Conservation (phyloP, 2,113 vertebrate genomes). For the Calcarius ornatus region DNA sequence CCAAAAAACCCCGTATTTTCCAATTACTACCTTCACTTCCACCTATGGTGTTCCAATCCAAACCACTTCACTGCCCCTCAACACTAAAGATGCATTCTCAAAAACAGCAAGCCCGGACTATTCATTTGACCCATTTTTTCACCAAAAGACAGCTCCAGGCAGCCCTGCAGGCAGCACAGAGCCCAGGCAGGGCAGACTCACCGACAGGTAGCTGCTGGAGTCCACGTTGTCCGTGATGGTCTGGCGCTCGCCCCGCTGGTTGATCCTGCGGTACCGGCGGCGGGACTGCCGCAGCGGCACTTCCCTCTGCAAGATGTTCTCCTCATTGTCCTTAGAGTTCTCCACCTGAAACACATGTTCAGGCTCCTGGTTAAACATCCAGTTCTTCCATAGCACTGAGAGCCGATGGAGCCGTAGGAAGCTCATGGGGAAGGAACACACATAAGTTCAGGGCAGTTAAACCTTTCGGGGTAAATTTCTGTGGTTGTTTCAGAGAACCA, state of each 20-base stretch:
- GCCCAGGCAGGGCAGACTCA: slow-evolving; percentile 61
- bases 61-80: background rate
- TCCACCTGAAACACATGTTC: slow-evolving; percentile 92
- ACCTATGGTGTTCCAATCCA: background rate
- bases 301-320: slow-evolving; percentile 82
- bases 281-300: slow-evolving; percentile 82
- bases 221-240: slow-evolving; percentile 88
- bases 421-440: slow-evolving; percentile 75
- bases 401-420: slow-evolving; percentile 80
- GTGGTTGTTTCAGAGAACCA: background rate
- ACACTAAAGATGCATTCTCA: accelerated
- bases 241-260: slow-evolving; percentile 85
- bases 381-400: slow-evolving; percentile 84
- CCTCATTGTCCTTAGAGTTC: slow-evolving; percentile 87
- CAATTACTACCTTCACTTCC: background rate
- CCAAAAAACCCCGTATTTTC: background rate
- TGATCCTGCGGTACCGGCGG: slow-evolving; percentile 85
- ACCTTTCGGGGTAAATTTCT: background rate
- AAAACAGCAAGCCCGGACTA: accelerated
- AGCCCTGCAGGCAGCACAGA: accelerated
- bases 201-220: slow-evolving; percentile 74
- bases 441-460: background rate
- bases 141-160: accelerated
- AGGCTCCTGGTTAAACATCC: slow-evolving; percentile 88
- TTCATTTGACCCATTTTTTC: background rate